These are phyloP conservation scores for Sebastiscus albofasciatus DNA, from an alignment of 2,797 vertebrate genomes.

Conservation along the genomic window DNA sequence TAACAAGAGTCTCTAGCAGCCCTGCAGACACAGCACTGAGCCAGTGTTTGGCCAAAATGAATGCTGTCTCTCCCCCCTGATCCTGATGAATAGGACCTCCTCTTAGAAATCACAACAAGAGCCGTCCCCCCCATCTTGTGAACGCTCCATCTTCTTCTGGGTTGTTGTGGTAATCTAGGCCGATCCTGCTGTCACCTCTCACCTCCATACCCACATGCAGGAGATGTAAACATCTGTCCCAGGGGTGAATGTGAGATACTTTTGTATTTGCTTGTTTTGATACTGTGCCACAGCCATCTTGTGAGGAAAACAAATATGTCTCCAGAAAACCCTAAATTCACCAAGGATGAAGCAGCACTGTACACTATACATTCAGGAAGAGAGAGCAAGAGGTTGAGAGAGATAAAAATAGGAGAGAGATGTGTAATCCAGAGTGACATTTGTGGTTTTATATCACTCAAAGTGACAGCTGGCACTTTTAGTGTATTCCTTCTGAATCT, in stretches of 20 bases:
- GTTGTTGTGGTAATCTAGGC: constrained; percentile 9
- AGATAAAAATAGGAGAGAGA: no score
- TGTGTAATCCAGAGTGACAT: no score
- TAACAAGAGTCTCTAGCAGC: constrained; percentile 21
- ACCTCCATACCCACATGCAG: neutral
- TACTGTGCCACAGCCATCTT: neutral
- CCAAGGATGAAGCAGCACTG: neutral
- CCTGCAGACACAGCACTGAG: constrained; percentile 9
- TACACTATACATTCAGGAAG: no score
- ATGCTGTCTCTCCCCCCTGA: constrained; percentile 24
- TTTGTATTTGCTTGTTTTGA: constrained; percentile 30
- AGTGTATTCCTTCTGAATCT: neutral
- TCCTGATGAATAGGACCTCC: constrained; percentile 52
- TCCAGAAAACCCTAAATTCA: constrained; percentile 6
- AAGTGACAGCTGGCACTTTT: no score
- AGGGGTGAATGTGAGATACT: neutral
- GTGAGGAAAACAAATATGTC: constrained; percentile 4
- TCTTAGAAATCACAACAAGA: constrained; percentile 27
- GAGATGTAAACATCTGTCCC: constrained; percentile 18
- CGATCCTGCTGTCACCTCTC: constrained; percentile 2
- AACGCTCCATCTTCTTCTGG: constrained; percentile 18
- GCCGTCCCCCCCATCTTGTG: neutral
- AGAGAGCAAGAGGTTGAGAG: no score
- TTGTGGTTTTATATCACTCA: no score
- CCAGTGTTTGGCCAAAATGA: constrained; percentile 44